Percentiles rank a stretch among this genome's conserved stretches.
Conservation (phyloP, 2,797 vertebrate species). For the Epinephelus awoara region DNA sequence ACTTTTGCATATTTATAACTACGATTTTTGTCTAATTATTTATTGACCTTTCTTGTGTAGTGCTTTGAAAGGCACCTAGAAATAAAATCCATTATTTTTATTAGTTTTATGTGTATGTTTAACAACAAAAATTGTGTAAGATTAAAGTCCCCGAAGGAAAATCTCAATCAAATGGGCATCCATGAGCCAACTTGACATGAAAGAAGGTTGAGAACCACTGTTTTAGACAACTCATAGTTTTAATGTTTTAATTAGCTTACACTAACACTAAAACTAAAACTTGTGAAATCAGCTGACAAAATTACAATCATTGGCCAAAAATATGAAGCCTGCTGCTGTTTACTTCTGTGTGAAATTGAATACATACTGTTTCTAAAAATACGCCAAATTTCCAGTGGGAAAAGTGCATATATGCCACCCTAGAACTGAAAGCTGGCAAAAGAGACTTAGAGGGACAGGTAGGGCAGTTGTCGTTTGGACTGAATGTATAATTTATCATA, state of each 20-base stretch:
- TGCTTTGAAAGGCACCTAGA: too few species aligned
- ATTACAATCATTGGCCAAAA: neutral
- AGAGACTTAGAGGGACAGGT: neutral
- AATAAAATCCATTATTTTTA: too few species aligned
- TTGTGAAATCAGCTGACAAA: neutral
- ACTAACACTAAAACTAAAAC: neutral
- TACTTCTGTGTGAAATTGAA: neutral
- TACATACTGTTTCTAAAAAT: neutral
- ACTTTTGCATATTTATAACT: too few species aligned
- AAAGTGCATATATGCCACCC: neutral
- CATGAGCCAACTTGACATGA: too few species aligned
- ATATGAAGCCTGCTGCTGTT: neutral
- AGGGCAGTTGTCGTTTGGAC: neutral
- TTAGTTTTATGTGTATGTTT: too few species aligned
- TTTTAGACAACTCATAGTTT: too few species aligned
- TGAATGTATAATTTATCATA: constrained; percentile 1
- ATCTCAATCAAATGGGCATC: too few species aligned
- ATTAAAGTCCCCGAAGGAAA: too few species aligned
- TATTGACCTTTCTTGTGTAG: too few species aligned
- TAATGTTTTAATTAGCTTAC: neutral
- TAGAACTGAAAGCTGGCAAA: neutral
- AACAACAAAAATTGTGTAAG: too few species aligned
- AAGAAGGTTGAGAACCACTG: too few species aligned
- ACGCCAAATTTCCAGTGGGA: neutral
- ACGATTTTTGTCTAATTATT: too few species aligned